Evolutionary conservation across 2,888 invertebrate genomes (phyloP), one percentile per base, ranked within the genome.

Genomic region (Drosophila mimetica): DNA sequence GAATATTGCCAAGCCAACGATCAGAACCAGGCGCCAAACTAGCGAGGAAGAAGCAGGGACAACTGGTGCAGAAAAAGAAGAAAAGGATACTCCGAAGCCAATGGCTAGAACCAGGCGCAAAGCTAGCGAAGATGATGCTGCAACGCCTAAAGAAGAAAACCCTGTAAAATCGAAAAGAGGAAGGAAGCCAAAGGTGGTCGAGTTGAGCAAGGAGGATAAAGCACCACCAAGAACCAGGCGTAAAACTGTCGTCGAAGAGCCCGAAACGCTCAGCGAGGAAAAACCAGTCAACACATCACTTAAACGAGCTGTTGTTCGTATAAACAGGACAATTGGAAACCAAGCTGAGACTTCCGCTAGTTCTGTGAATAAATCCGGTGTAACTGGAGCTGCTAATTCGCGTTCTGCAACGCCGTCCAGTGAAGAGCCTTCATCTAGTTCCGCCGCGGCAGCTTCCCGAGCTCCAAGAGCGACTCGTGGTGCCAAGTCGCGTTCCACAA

Each of bases 281-380:
- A 48, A 48, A 5, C 16, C 30, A 16, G 4, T 1, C 1, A 11
- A 13, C 0, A 13, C 11, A 8, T 28, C 11, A 44, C 2, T 44
- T 9, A 44, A 44, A 44, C 44, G 44, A 11, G 44, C 28, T 2
- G 44, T 44, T 44, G 46, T 46, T 3, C 46, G 46, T 30, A 3
- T 46, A 30, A 3, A 16, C 13, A 46, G 30, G 16, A 13, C 8
- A 30, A 46, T 46, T 13, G 44, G n/a, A n/a, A n/a, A 44, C 2
- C 9, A 44, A 6, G 5, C 5, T 14, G 22, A 9, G 14, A 9
- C 44, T 28, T 46, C 28, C 0, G 1, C 25, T 25, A 14, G 3
- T 9, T 9, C 14, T 14, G 25, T 5, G 1, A 14, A 9, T 9
- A 44, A 2, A 4, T 4, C 25, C 9, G 25, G 4, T 1, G 4